A percentile compares a stretch with the other conserved stretches of the same genome.
These are phyloP conservation scores for Rhagophthalmus giganteus DNA, from an alignment of 2,888 invertebrate species.

Conservation along the genomic window DNA sequence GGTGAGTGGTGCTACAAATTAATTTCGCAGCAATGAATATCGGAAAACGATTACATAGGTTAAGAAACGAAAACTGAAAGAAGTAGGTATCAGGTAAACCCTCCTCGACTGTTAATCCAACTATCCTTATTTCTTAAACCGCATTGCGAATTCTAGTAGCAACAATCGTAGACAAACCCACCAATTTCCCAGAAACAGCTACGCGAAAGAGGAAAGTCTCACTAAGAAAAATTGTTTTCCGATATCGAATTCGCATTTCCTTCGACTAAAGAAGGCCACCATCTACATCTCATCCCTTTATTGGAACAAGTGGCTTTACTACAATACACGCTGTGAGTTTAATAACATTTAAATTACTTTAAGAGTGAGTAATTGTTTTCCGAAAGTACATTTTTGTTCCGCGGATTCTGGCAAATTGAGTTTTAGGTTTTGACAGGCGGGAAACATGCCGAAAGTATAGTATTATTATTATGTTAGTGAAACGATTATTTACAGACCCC, in stretches of 20 bases:
- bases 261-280: slow-evolving; percentile 35
- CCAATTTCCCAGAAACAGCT: slow-evolving; percentile 36
- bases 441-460: slow-evolving; percentile 6
- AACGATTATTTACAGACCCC: slow-evolving; percentile 1
- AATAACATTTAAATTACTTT: slow-evolving; percentile 43
- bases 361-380: slow-evolving; percentile 41
- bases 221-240: slow-evolving; percentile 59
- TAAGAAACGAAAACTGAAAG: slow-evolving; percentile 8
- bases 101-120: slow-evolving; percentile 18
- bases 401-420: slow-evolving; percentile 22
- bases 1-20: slow-evolving; percentile 27
- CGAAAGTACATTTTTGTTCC: slow-evolving; percentile 30
- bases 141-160: slow-evolving; percentile 32
- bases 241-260: slow-evolving; percentile 54
- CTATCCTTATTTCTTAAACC: slow-evolving; percentile 22
- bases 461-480: slow-evolving; percentile 3
- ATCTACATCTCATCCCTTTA: slow-evolving; percentile 38
- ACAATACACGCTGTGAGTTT: slow-evolving; percentile 40
- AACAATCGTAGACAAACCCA: slow-evolving; percentile 36
- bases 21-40: slow-evolving; percentile 1
- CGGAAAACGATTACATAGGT: slow-evolving; percentile 1
- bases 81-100: slow-evolving; percentile 10
- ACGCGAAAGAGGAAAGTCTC: slow-evolving; percentile 39
- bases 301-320: slow-evolving; percentile 34
- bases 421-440: slow-evolving; percentile 18